phyloP scores from a whole-genome alignment of 2,888 invertebrate genomes.

The Cheilosia grossa region DNA sequence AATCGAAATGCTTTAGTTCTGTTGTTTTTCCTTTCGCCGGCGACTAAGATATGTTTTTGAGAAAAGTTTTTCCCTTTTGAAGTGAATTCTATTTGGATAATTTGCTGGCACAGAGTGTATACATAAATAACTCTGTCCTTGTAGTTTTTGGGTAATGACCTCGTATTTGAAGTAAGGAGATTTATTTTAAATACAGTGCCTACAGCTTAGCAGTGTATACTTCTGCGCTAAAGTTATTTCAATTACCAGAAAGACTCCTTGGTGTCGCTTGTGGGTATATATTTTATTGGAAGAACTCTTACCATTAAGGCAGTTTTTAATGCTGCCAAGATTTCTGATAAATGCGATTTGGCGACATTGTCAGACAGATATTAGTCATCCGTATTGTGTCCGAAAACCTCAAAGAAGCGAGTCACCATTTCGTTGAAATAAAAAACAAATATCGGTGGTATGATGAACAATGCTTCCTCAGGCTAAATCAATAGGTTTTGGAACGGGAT shows the following conservation, averaged over 20 bases:
- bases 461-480: no score
- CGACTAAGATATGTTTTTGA: slow-evolving; percentile 6
- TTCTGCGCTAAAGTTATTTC: slow-evolving; percentile 1
- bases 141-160: slow-evolving; percentile 12
- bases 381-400: not conserved
- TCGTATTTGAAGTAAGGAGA: not conserved
- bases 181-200: slow-evolving; percentile 5
- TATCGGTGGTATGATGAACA: no score
- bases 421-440: no score
- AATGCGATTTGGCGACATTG: not conserved
- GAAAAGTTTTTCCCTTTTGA: slow-evolving; percentile 5
- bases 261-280: slow-evolving; percentile 8
- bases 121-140: slow-evolving; percentile 9
- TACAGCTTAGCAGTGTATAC: not conserved
- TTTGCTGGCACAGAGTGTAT: slow-evolving; percentile 8
- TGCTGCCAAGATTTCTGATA: slow-evolving; percentile 1
- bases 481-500: no score
- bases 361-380: not conserved
- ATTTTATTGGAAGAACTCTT: not conserved
- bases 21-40: not conserved
- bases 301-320: not conserved
- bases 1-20: slow-evolving; percentile 21
- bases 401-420: no score
- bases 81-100: slow-evolving; percentile 12
- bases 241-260: not conserved